Conservation (phyloP, 2,113 vertebrate species). For the Pleuronectes platessa region DNA sequence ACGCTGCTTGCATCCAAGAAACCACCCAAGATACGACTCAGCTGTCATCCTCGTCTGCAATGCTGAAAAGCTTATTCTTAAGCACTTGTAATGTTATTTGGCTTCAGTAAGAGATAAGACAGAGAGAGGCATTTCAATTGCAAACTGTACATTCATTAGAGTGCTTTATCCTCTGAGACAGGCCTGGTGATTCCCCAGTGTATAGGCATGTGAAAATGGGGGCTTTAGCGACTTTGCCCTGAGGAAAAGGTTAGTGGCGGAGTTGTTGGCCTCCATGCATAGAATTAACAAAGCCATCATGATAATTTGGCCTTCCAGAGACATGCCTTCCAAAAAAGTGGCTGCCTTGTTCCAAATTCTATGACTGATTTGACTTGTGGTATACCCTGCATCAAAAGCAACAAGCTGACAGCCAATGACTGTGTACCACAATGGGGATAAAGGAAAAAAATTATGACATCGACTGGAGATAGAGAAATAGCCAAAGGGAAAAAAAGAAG, state of each 20-base stretch:
- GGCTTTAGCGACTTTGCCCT: conserved; percentile 14
- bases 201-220: conserved; percentile 29
- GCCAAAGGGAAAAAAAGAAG: conserved; percentile 33
- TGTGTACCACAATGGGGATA: not conserved
- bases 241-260: conserved; percentile 7
- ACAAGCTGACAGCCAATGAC: conserved; percentile 5
- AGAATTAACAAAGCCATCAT: conserved; percentile 31
- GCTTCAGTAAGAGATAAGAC: not conserved
- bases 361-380: conserved; percentile 15
- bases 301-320: conserved; percentile 54
- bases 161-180: not conserved
- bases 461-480: conserved; percentile 40
- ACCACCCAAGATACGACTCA: conserved; percentile 25
- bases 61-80: conserved; percentile 19
- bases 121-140: conserved; percentile 8
- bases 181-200: conserved; percentile 22
- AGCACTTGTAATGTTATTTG: conserved; percentile 15
- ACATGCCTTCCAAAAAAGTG: conserved; percentile 37
- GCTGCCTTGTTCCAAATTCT: conserved; percentile 38
- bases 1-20: conserved; percentile 44
- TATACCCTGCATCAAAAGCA: conserved; percentile 22
- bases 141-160: conserved; percentile 19
- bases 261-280: conserved; percentile 1
- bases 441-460: conserved; percentile 25
- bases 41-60: conserved; percentile 31